Evolutionary conservation across 2,888 invertebrate genomes (phyloP), one percentile per base, ranked within the genome.

Genomic region (Scaptomyza caliginosa): DNA sequence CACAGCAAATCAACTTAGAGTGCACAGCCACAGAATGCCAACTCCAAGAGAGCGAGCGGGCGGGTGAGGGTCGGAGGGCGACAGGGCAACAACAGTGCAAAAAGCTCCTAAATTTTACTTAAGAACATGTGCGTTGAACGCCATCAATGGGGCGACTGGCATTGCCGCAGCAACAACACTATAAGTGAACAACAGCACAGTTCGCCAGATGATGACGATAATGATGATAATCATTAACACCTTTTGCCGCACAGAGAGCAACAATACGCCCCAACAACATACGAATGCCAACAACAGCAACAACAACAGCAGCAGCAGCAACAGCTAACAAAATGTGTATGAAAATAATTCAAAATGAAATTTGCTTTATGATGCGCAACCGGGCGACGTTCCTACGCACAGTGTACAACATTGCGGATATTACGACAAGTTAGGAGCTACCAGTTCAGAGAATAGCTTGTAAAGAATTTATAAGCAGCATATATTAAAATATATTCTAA

Each of bases 291-390:
- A 38, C 42, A 49, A 43, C 67, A 67, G 48, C 74, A 62, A 6
- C 42, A 56, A 16, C 36, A 28, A 11, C 65, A 28, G 10, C 49
- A 36, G n/a, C 51, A 46, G 32, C 59, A 56, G 39, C 52, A 50
- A 50, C 57, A 48, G 13, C 51, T 36, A 34, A 52, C 73, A 57
- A 66, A 58, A 67, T 77, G 67, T 87, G 85, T 85, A 87, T 69
- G 85, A 89, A 88, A 90, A 91, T 90, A 91, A 90, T 89, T 91
- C 90, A 90, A 90, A 90, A 90, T 88, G 89, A 90, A 91, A 91
- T 91, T 91, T 90, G 88, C 89, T 90, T 90, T 90, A 90, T 91
- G 90, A 90, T 89, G 89, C 88, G 89, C 89, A 89, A 89, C 89
- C 81, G 69, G 67, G 69, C 72, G 66, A 77, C 84, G 64, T 79